Percentiles rank a stretch among this genome's conserved stretches.
These are phyloP conservation scores for Hypotaenidia okinawae DNA, from an alignment of 2,797 vertebrate species.

Conservation along the genomic window DNA sequence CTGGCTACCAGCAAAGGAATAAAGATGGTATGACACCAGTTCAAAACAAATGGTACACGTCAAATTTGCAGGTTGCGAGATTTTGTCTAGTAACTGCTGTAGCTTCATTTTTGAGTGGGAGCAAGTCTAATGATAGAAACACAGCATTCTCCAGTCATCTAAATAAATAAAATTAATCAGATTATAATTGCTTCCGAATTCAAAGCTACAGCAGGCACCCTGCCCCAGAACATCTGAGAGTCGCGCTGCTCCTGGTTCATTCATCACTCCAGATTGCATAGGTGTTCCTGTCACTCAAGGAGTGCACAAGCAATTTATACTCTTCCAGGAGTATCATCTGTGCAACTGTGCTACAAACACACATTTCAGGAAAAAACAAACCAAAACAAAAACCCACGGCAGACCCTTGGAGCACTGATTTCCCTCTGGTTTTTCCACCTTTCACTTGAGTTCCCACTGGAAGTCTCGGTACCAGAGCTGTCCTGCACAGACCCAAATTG, in stretches of 20 bases:
- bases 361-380: neutral
- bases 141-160: slow-evolving; percentile 28
- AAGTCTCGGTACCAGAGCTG: neutral
- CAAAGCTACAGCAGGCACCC: slow-evolving; percentile 44
- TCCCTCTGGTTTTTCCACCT: neutral
- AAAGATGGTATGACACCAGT: neutral
- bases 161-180: slow-evolving; percentile 62
- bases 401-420: neutral
- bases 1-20: slow-evolving; percentile 35
- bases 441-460: neutral
- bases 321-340: slow-evolving; percentile 25
- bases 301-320: neutral
- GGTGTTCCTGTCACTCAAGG: slow-evolving; percentile 65
- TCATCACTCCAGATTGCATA: slow-evolving; percentile 57
- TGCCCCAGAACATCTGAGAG: slow-evolving; percentile 2
- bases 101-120: slow-evolving; percentile 48
- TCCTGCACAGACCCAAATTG: neutral
- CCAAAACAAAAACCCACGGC: neutral
- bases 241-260: slow-evolving; percentile 41
- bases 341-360: neutral
- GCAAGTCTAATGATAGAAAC: slow-evolving; percentile 44
- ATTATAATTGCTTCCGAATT: slow-evolving; percentile 34
- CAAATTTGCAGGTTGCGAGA: slow-evolving; percentile 49
- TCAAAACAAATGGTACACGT: slow-evolving; percentile 62
- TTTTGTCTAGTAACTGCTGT: slow-evolving; percentile 43